phyloP scores from a whole-genome alignment of 2,797 vertebrate genomes.

The Protonibea diacanthus region DNA sequence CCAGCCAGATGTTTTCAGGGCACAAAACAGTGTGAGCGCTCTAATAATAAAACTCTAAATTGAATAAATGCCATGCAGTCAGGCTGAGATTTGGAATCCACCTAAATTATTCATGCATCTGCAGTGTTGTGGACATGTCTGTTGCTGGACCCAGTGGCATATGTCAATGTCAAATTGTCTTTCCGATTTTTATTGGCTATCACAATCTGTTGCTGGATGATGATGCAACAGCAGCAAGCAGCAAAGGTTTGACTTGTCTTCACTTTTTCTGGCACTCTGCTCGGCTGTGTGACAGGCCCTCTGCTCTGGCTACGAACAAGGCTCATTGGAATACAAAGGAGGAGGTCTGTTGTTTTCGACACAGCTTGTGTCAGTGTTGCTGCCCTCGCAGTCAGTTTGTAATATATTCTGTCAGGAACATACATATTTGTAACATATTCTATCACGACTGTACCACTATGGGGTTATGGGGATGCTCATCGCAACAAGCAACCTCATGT shows the following conservation, averaged over 20 bases:
- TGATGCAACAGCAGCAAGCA: constrained; percentile 7
- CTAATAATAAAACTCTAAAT: neutral
- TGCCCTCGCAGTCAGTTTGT: neutral
- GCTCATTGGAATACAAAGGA: constrained; percentile 3
- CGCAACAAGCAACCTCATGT: neutral
- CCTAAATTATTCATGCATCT: constrained; percentile 18
- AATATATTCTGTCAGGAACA: neutral
- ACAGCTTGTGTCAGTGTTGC: neutral
- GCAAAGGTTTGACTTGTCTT: constrained; percentile 3
- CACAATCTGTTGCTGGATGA: neutral
- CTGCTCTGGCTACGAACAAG: neutral
- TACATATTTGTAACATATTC: neutral
- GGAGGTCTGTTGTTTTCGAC: constrained; percentile 7
- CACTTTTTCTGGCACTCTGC: constrained; percentile 8
- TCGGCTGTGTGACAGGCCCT: constrained; percentile 11
- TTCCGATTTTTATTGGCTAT: neutral
- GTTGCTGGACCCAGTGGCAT: constrained; percentile 10
- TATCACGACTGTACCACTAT: neutral
- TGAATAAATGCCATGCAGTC: constrained; percentile 8
- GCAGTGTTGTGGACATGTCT: neutral
- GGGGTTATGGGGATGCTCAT: neutral
- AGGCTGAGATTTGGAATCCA: constrained; percentile 12
- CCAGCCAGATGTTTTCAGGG: no score
- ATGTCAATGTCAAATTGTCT: constrained; percentile 20
- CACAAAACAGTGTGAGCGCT: neutral